phyloP scores from a whole-genome alignment of 2,113 vertebrate species.

The Coracopsis vasa region DNA sequence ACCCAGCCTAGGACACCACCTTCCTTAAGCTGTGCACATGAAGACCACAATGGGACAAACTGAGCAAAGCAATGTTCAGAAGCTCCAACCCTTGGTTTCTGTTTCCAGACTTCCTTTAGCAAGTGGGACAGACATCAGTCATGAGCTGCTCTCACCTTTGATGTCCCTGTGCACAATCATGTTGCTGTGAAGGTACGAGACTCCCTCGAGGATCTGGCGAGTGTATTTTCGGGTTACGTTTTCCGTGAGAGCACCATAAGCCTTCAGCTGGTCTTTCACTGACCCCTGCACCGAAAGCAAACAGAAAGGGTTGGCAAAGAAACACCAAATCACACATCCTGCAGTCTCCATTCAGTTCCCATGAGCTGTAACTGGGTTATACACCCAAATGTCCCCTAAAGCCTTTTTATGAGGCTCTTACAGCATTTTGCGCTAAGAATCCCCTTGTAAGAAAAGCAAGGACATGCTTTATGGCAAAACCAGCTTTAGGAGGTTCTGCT shows the following conservation, averaged over 20 bases:
- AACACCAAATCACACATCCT: background rate
- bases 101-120: background rate
- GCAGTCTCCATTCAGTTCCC: background rate
- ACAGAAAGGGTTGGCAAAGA: background rate
- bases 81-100: background rate
- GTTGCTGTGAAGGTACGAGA: slow-evolving; percentile 96
- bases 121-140: fast-evolving
- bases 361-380: background rate
- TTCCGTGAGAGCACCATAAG: slow-evolving; percentile 92
- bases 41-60: background rate
- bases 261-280: slow-evolving; percentile 95
- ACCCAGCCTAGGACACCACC: background rate
- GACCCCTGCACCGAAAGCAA: slow-evolving; percentile 80
- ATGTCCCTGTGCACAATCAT: slow-evolving; percentile 98
- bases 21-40: background rate
- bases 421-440: background rate
- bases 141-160: slow-evolving; percentile 80
- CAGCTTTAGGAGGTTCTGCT: background rate
- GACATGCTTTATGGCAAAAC: background rate
- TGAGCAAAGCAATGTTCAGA: background rate
- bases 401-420: background rate
- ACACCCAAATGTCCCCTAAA: background rate
- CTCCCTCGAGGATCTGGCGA: slow-evolving; percentile 93
- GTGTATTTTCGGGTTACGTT: slow-evolving; percentile 95
- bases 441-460: background rate